Conservation (phyloP, 2,888 invertebrate species). For the Caenorhabditis panamensis region DNA sequence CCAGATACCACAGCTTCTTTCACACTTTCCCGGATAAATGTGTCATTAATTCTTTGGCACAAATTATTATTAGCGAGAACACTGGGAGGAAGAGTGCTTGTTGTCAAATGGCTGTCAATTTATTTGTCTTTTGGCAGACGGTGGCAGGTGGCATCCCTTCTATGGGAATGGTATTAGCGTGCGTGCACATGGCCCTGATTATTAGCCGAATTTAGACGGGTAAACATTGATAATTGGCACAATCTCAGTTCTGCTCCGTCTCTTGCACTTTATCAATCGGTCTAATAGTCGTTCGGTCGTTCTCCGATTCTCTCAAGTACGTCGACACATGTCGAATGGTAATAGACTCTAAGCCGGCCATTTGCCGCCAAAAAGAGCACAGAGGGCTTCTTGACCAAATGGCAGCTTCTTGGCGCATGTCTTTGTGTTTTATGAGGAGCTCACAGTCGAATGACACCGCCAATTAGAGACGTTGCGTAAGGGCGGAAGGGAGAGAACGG, state of each 20-base stretch:
- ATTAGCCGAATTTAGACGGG: constrained; percentile 35
- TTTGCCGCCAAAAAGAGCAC: constrained; percentile 26
- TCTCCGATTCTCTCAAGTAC: constrained; percentile 33
- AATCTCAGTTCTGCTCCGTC: constrained; percentile 31
- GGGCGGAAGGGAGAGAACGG: neutral
- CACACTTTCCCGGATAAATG: constrained; percentile 36
- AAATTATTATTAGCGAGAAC: constrained; percentile 32
- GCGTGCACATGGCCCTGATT: constrained; percentile 45
- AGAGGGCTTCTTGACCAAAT: constrained; percentile 48
- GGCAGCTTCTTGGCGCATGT: constrained; percentile 56
- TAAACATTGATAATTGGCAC: constrained; percentile 60
- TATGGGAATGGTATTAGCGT: constrained; percentile 58
- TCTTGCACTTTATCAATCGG: constrained; percentile 28
- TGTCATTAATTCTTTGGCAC: constrained; percentile 23
- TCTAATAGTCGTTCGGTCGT: neutral
- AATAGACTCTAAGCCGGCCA: constrained; percentile 42
- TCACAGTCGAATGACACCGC: constrained; percentile 54
- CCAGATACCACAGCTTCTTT: constrained; percentile 17
- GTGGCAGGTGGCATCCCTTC: constrained; percentile 56
- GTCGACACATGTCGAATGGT: constrained; percentile 56
- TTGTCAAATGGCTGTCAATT: constrained; percentile 58
- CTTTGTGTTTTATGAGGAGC: constrained; percentile 56
- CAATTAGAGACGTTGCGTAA: constrained; percentile 55
- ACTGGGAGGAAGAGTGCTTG: constrained; percentile 24
- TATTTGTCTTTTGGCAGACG: constrained; percentile 60